Evolutionary conservation across 1,140 invertebrate genomes (phyloP), one percentile per base, ranked within the genome.

Genomic region (Bicyclus anynana): DNA sequence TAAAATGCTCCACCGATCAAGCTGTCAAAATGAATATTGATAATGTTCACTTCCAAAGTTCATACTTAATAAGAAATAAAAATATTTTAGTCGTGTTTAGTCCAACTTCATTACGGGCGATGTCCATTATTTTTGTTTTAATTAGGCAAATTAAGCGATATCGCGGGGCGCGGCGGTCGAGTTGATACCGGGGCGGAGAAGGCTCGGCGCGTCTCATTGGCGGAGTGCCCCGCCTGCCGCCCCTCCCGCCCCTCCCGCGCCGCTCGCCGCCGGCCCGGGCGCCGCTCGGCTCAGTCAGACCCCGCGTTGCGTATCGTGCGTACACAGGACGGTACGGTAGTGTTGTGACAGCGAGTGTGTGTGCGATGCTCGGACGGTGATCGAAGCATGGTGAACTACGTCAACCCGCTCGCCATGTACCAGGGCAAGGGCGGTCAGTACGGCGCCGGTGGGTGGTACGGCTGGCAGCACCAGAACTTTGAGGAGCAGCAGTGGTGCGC

Each of bases 361-460:
- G 80, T 83, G 84, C 68, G 65, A 84, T 85, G 84, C 76, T 63
- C 65, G 79, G 81, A 84, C 80, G 67, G 80, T 87, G 81, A 80
- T 73, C 74, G 62, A 79, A 83, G 77, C 70, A 92, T 92, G 91
- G 90, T 92, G 81, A 91, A 90, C 53, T 91, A 91, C 84, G 90
- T 91, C 52, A 90, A 90, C 58, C 85, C 89, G 67, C 80, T 90
- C 72, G 87, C 89, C 67, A 91, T 91, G 90, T 91, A 91, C 77
- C 87, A 89, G 72, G 89, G 90, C 74, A 91, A 91, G 74, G 83
- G 89, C 72, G 85, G 85, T 58, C 84, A 87, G 56, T 88, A 88
- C 74, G 80, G 84, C 51, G 70, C 70, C 37, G 74, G 80, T 35
- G 84, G 87, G 47, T 90, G 87, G 87, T 89, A 89, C 59, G 84